Conservation (phyloP, 2,797 vertebrate species). For the Mareca strepera region DNA sequence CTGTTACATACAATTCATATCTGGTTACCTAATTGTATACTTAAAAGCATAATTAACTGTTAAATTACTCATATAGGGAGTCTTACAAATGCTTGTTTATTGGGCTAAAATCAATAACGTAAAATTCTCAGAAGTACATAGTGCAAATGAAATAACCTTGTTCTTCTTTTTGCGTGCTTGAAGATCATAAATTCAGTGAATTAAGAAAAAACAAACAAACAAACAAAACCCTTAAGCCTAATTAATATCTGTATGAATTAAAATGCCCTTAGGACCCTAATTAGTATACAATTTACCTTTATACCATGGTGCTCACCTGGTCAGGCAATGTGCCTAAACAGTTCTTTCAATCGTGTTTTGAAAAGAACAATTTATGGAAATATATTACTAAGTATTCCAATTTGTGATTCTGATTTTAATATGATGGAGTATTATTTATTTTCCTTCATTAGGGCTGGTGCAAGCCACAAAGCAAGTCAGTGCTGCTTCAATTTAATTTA, state of each 20-base stretch:
- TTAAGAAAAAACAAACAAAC: neutral
- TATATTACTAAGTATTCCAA: neutral
- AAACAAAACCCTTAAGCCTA: neutral
- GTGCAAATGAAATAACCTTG: neutral
- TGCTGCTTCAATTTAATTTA: neutral
- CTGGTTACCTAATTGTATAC: neutral
- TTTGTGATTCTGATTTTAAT: neutral
- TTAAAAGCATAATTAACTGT: neutral
- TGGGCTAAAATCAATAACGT: neutral
- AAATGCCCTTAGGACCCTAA: neutral
- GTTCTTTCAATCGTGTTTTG: neutral
- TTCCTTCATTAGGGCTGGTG: neutral
- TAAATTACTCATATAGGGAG: neutral
- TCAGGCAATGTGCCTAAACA: neutral
- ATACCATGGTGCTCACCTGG: accelerated
- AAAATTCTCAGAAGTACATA: neutral
- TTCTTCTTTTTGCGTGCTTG: neutral
- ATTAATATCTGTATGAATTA: neutral
- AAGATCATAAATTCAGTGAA: neutral
- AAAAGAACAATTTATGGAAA: neutral
- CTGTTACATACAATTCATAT: neutral
- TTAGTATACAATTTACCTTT: neutral
- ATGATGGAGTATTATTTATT: neutral
- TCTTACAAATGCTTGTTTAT: neutral
- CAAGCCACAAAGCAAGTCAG: neutral